Conservation (phyloP, 2,113 vertebrate species). For the Pygoscelis antarcticus region DNA sequence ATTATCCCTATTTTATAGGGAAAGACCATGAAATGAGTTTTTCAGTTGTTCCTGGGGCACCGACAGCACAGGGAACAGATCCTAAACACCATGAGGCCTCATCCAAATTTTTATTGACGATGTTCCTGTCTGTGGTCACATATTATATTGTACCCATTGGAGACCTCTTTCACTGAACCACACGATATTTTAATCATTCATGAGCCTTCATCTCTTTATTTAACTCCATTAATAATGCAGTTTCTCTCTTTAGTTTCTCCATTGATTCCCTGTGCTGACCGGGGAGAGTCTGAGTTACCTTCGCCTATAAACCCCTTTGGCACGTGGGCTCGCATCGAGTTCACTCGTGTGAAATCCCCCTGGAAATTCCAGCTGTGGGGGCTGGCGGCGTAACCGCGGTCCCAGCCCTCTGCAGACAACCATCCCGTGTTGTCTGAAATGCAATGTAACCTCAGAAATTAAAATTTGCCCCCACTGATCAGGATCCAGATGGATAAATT, state of each 20-base stretch:
- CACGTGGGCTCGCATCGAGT: accelerated
- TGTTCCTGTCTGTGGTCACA: neutral
- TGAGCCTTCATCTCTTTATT: neutral
- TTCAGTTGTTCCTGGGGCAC: neutral
- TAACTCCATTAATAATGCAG: neutral
- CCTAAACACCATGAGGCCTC: neutral
- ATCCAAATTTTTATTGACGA: accelerated
- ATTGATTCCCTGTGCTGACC: neutral
- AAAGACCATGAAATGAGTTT: neutral
- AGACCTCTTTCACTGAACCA: neutral
- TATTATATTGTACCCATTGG: neutral
- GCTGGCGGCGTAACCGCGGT: accelerated
- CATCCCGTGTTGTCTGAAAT: neutral
- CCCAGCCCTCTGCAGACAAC: neutral
- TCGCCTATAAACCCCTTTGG: neutral
- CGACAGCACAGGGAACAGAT: neutral
- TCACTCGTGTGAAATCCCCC: accelerated
- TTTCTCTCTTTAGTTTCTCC: neutral
- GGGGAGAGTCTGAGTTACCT: neutral
- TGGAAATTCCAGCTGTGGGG: neutral
- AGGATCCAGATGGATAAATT: neutral
- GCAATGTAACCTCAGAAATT: neutral
- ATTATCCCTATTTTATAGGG: neutral
- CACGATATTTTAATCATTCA: neutral
- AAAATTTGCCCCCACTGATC: neutral